Evolutionary conservation across 2,113 vertebrate species (phyloP), one percentile per base, ranked within the genome.

Genomic region (Eclectus roratus): DNA sequence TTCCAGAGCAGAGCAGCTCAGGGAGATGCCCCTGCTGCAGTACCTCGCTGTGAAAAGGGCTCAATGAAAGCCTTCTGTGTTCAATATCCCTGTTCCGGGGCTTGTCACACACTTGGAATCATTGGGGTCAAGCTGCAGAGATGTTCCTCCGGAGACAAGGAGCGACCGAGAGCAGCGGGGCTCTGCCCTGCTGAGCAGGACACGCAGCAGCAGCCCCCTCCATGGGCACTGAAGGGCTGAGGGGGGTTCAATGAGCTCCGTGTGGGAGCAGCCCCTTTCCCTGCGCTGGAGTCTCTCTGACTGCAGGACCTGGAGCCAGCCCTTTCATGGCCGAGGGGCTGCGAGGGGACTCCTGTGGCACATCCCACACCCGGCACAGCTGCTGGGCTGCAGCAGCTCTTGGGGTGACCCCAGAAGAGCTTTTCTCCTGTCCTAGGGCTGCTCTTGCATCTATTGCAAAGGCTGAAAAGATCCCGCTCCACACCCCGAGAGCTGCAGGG

Each of bases 231-330:
- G n/a, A 80, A 66, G 53, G 52, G 72, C 11, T 0, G 4, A 70
- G 52, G 10, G 39, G 64, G 56, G 9, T 52, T 65, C 37, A 13
- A 35, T 6, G 6, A 43, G 19, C 55, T 61, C 77, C 11, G 35
- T 19, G 68, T 25, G 14, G 23, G 35, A 60, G 3, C 20, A 65
- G 33, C 46, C 61, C 52, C 52, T 76, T 64, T n/a, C 13, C 8
- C 2, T 15, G 1, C 0, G 4, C 89, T 35, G 56, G 0, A 0
- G 16, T 39, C n/a, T 27, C 55, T 7, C 31, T 3, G 50, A 4
- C 11, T 1, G 0, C 80, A 41, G 65, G 53, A 61, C 53, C 68
- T 2, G 1, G 41, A 43, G 25, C n/a, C 65, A 18, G 55, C 50
- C 37, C 39, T 53, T 43, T 13, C 24, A 5, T 0, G 31, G 52